Conservation (phyloP, 2,113 vertebrate species). For the Lates calcarifer region DNA sequence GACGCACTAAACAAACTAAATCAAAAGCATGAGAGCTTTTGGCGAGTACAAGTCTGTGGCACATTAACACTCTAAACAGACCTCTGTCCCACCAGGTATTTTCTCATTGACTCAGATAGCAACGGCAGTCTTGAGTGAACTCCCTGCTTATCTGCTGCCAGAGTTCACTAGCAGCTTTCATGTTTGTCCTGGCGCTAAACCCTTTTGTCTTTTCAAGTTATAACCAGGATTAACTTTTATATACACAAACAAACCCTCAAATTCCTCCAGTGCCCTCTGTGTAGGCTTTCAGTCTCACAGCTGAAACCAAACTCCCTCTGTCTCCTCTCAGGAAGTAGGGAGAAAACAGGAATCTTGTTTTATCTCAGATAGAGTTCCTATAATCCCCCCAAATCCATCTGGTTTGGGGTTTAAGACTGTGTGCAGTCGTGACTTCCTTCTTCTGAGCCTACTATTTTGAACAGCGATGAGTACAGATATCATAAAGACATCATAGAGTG, state of each 20-base stretch:
- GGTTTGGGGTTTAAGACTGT: constrained; percentile 46
- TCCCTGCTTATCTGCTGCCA: constrained; percentile 27
- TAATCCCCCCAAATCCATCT: constrained; percentile 69
- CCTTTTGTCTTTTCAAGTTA: constrained; percentile 66
- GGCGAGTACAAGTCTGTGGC: constrained; percentile 33
- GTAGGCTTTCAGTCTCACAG: constrained; percentile 31
- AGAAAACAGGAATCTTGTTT: constrained; percentile 65
- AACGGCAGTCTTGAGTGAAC: constrained; percentile 28
- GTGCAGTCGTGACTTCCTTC: constrained; percentile 48
- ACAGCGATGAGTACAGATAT: constrained; percentile 18
- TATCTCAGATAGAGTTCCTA: constrained; percentile 65
- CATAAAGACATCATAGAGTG: constrained; percentile 2
- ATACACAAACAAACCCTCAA: constrained; percentile 71
- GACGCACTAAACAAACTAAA: constrained; percentile 65
- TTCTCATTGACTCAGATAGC: constrained; percentile 44
- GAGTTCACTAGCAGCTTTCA: constrained; percentile 50
- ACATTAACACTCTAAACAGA: constrained; percentile 57
- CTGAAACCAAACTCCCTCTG: constrained; percentile 40
- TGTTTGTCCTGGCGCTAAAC: constrained; percentile 55
- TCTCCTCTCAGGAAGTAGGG: constrained; percentile 52
- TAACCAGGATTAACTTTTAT: constrained; percentile 66
- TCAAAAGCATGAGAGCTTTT: constrained; percentile 42
- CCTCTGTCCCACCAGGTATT: constrained; percentile 20
- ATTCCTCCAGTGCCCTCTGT: constrained; percentile 42
- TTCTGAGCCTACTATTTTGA: constrained; percentile 6